Evolutionary conservation across 2,797 vertebrate species (phyloP), one percentile per base, ranked within the genome.

Genomic region (Chromobotia macracanthus): DNA sequence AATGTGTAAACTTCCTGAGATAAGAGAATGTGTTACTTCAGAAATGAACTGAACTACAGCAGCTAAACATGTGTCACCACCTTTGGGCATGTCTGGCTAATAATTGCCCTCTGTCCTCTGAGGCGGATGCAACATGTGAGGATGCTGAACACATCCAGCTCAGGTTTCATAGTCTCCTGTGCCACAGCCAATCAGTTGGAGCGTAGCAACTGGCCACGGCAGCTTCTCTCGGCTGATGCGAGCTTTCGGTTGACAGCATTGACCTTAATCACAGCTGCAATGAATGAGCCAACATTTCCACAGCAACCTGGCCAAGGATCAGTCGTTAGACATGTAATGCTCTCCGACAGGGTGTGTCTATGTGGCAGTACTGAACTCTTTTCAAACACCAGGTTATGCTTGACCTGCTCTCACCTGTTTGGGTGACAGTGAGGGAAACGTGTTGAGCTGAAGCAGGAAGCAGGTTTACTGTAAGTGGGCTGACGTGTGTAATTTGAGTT

Each of bases 201-300:
- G 66, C 21, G 31, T 71, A 80, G 75, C 56, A 68, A 41, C 21
- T 31, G 72, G 69, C 41, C 53, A 50, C 63, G 68, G 73, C 58
- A 82, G 75, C 72, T 82, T 53, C 35, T 65, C 50, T 2, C 69
- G 61, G 71, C 46, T 19, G 67, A 63, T 3, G 61, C 18, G 48
- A n/a, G 44, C 38, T 44, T 58, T 66, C 68, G 75, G 60, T 23
- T 81, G 83, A 86, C 80, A 77, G 82, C 21, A 19, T 55, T 85
- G 86, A 86, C 83, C 83, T 86, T 86, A 83, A 83, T 83, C 64
- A 80, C 67, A 73, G 71, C 16, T 41, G 18, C 65, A 50, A 70
- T 71, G 44, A 80, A 75, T 67, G 58, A 76, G 83, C 72, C 77
- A 75, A 75, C 69, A 65, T 78, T 71, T 77, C 68, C 19, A 58